Conservation (phyloP, 2,888 invertebrate species). For the Silvanus unidentatus region DNA sequence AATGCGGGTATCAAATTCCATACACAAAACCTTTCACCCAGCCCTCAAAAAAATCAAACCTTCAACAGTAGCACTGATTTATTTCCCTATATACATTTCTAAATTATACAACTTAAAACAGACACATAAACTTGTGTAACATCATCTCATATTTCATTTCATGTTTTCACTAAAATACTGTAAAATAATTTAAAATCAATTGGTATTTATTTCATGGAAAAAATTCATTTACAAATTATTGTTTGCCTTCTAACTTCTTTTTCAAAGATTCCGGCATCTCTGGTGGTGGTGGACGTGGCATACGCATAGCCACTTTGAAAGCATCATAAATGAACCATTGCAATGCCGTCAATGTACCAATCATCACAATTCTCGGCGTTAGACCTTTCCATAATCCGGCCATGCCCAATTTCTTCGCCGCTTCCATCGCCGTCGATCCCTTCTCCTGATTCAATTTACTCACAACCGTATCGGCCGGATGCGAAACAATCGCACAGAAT, state of each 20-base stretch:
- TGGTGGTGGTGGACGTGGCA: slow-evolving; percentile 94
- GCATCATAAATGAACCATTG: slow-evolving; percentile 98
- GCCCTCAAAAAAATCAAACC: no score
- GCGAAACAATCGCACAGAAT: slow-evolving; percentile 97
- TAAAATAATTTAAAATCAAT: slow-evolving; percentile 1
- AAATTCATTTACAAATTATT: not conserved
- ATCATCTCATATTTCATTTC: no score
- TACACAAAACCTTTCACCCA: no score
- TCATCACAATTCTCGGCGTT: slow-evolving; percentile 91
- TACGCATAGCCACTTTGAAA: slow-evolving; percentile 61
- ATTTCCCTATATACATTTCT: not conserved
- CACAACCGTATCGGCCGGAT: slow-evolving; percentile 96
- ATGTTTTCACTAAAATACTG: not conserved
- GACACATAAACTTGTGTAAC: not conserved
- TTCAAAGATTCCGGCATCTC: slow-evolving; percentile 91
- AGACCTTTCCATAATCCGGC: slow-evolving; percentile 84
- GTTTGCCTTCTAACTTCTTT: slow-evolving; percentile 55
- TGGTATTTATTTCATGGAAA: no score
- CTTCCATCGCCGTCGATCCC: slow-evolving; percentile 66
- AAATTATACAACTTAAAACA: slow-evolving; percentile 1
- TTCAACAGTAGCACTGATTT: no score
- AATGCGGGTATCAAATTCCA: no score
- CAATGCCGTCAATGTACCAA: slow-evolving; percentile 91
- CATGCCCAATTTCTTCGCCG: slow-evolving; percentile 71
- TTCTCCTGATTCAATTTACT: slow-evolving; percentile 95